Base-by-base conservation (phyloP, 2,797 vertebrate species). In the Tragelaphus oryx region DNA sequence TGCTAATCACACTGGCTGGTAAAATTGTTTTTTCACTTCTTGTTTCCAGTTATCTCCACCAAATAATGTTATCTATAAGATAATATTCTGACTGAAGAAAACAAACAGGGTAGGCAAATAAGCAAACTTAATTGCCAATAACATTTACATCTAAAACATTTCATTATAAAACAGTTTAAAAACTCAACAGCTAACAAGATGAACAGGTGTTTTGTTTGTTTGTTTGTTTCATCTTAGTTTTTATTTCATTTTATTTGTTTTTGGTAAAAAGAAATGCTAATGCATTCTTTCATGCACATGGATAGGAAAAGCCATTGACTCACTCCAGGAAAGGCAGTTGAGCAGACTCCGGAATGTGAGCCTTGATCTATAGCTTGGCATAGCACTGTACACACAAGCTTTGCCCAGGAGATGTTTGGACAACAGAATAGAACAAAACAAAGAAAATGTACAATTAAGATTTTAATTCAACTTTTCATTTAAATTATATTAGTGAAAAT, bases 1-100 rank as follows among this genome's bases (percentile, higher is more conserved):
- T 74, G 83, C 97, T 97, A 96, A 97, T 97, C 96, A 95, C 86
- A 80, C 37, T 91, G 46, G 87, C 81, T 97, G 74, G 8, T 91
- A 54, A 95, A 97, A 96, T 94, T 57, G 81, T 78, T 71, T 96
- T 44, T 95, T 95, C 48, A 12, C 30, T 24, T 95, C 80, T 75
- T 7, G 4, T 96, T 59, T 96, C 86, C 88, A 44, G 85, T 95
- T 84, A 94, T 44, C 54, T 92, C 26, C 81, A 46, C 50, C 60
- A 85, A 2, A 28, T 88, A 57, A 80, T 81, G 48, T 90, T 95
- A 94, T 97, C 62, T 97, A 24, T 95, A 96, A 94, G 93, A 95
- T 91, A 91, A 97, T 6, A 11, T 59, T 81, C 13, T 24, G 41
- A 92, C 46, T 74, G 6, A 89, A 89, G n/a, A 78, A 94, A 80